A percentile compares a stretch with the other conserved stretches of the same genome.
phyloP scores from a whole-genome alignment of 2,888 invertebrate genomes.

The Allolobophora icterica region DNA sequence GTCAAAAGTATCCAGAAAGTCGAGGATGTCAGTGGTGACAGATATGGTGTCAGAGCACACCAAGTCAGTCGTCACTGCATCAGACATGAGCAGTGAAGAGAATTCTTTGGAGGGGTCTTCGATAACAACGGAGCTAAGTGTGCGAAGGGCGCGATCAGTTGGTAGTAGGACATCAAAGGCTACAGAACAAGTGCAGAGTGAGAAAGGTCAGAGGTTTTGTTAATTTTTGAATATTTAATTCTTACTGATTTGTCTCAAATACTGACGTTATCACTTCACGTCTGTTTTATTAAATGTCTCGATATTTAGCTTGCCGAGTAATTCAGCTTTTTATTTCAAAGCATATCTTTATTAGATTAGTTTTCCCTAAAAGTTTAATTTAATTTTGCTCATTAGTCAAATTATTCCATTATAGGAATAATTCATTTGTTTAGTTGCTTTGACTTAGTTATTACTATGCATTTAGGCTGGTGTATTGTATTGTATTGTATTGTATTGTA shows the following conservation, averaged over 20 bases:
- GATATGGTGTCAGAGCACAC: neutral
- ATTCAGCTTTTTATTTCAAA: too few relatives aligned
- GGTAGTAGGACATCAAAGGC: neutral
- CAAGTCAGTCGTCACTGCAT: neutral
- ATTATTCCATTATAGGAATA: too few relatives aligned
- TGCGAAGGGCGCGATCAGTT: neutral
- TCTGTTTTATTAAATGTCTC: too few relatives aligned
- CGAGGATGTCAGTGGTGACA: neutral
- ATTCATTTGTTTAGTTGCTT: too few relatives aligned
- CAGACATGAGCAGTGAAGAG: neutral
- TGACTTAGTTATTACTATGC: too few relatives aligned
- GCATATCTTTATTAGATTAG: too few relatives aligned
- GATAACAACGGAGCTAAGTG: neutral
- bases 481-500: too few relatives aligned
- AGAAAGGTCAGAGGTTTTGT: neutral
- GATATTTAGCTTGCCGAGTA: too few relatives aligned
- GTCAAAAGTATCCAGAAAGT: slow-evolving; percentile 9
- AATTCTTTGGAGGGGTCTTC: neutral
- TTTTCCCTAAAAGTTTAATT: too few relatives aligned
- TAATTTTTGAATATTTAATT: neutral
- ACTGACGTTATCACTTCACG: too few relatives aligned
- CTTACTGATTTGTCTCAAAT: neutral
- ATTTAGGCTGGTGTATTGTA: too few relatives aligned
- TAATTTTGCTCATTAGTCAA: too few relatives aligned
- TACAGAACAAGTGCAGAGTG: slow-evolving; percentile 12